phyloP scores from a whole-genome alignment of 2,888 invertebrate genomes.

The Anthophora plumipes region DNA sequence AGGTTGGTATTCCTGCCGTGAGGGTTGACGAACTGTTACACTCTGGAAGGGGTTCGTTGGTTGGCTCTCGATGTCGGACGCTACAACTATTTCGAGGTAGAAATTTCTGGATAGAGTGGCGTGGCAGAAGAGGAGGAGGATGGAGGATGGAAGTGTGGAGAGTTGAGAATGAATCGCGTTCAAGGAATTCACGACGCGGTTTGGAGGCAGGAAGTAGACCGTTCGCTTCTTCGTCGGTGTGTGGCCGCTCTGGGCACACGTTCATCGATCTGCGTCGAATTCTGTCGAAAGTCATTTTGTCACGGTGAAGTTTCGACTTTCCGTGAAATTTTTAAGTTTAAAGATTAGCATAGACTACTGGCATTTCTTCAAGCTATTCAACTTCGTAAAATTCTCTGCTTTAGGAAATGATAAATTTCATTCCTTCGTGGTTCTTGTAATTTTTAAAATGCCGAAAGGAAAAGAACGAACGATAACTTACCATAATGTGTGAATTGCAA shows the following conservation, averaged over 20 bases:
- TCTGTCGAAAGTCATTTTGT: conserved; percentile 16
- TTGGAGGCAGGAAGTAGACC: neutral
- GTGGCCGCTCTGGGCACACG: neutral
- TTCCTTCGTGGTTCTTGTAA: too few relatives aligned
- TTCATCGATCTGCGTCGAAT: conserved; percentile 25
- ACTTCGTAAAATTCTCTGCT: too few relatives aligned
- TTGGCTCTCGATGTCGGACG: conserved; percentile 1
- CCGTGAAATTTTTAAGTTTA: neutral
- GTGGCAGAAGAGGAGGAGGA: neutral
- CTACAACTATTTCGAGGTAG: conserved; percentile 50
- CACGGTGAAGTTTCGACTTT: conserved; percentile 16
- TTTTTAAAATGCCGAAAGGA: too few relatives aligned
- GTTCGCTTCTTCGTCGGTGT: neutral
- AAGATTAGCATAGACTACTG: too few relatives aligned
- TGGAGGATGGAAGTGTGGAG: conserved; percentile 39
- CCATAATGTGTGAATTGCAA: too few relatives aligned
- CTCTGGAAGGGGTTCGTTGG: neutral
- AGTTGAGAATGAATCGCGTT: conserved; percentile 60
- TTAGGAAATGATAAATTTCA: too few relatives aligned
- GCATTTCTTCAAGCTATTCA: too few relatives aligned
- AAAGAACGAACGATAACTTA: too few relatives aligned
- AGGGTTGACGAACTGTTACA: conserved; percentile 48
- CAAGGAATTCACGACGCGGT: conserved; percentile 48
- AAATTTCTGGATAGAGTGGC: conserved; percentile 13
- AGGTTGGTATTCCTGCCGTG: conserved; percentile 16